Base-by-base conservation (phyloP, 2,113 vertebrate genomes). In the Oxygymnocypris stewartii region DNA sequence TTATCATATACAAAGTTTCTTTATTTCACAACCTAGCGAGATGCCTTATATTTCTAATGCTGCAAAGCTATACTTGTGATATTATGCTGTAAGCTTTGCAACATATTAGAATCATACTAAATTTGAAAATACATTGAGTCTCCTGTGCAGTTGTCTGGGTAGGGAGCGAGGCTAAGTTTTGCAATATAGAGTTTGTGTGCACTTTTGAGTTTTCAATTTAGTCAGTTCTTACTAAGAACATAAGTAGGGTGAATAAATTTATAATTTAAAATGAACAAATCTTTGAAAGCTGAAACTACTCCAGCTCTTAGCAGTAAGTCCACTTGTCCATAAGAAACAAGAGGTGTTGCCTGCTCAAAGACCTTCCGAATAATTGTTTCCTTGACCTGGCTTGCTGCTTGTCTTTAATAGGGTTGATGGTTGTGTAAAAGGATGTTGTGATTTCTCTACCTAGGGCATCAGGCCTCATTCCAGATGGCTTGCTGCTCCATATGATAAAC, bases 311-410 rank as follows among this genome's bases (percentile, higher is more conserved):
- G 23, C 37, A 23, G 9, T 37, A 73, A 42, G 20, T 14, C 47
- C 51, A 31, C 28, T 31, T 31, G 28, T 31, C 28, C 28, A 31
- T 1, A 31, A 31, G 28, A 31, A 40, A 40, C 40, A 42, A 65
- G 82, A 84, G 23, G 35, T 75, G 84, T 14, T 85, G 71, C 37
- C 2, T 59, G 3, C 57, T 61, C n/a, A 61, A 61, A 61, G 23
- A n/a, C 23, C 75, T 79, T 67, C 59, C 23, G 44, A 69, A 79
- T 79, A 79, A 85, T 85, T 25, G 59, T 51, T 85, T 51, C 54
- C 54, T 85, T 76, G 35, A 76, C 35, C 73, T 73, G 4, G 4
- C 35, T 18, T 80, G 79, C 59, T 80, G 40, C 14, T 18, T 47
- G 13, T 81, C 59, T 81, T 65, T 80, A 80, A 63, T 81, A 40